These are phyloP conservation scores for Sinhomidia bicolor DNA, from an alignment of 2,888 invertebrate species.

Conservation along the genomic window DNA sequence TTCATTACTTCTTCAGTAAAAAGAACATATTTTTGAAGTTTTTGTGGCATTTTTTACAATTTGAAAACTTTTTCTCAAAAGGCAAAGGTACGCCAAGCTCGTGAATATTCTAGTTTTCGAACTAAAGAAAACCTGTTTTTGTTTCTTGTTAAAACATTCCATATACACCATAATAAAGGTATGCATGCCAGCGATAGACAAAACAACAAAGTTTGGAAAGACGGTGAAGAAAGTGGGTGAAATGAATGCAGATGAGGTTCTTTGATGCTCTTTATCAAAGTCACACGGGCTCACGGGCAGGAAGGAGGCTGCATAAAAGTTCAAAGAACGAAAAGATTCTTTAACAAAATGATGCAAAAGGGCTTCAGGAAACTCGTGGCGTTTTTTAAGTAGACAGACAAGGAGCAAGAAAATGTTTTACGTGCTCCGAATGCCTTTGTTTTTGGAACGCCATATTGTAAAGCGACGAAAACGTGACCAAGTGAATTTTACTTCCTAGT, in stretches of 20 bases:
- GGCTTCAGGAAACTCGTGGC: background rate
- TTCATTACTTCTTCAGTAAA: too few relatives aligned
- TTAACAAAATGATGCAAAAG: background rate
- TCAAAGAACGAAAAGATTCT: constrained; percentile 8
- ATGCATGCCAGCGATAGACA: background rate
- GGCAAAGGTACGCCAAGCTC: too few relatives aligned
- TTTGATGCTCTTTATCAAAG: background rate
- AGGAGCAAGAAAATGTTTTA: constrained; percentile 18
- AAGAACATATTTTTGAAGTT: too few relatives aligned
- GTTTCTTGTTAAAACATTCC: too few relatives aligned
- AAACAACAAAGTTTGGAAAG: background rate
- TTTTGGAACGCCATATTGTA: background rate
- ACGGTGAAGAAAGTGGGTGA: background rate
- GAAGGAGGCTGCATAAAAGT: background rate
- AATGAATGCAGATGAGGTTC: constrained; percentile 27
- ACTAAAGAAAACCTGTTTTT: too few relatives aligned
- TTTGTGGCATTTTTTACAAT: too few relatives aligned
- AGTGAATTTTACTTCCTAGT: background rate
- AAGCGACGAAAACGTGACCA: background rate
- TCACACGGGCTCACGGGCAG: too few relatives aligned
- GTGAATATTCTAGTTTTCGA: too few relatives aligned
- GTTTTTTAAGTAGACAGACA: background rate
- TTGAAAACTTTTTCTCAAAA: too few relatives aligned
- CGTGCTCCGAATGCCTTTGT: constrained; percentile 8
- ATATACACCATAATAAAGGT: too few relatives aligned